Conservation (phyloP, 2,797 vertebrate genomes). For the Semaprochilodus insignis region DNA sequence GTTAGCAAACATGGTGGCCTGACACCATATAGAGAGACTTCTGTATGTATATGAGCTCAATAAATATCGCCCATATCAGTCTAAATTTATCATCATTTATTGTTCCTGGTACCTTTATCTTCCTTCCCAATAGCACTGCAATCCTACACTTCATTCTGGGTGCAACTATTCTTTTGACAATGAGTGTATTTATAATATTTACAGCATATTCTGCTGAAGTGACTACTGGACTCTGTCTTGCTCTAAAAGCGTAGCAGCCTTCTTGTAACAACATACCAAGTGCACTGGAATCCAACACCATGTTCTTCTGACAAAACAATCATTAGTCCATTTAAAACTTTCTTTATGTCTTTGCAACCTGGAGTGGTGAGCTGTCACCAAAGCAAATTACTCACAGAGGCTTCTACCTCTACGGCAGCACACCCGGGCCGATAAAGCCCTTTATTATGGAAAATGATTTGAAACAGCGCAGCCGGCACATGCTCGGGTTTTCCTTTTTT, state of each 20-base stretch:
- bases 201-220: too few species aligned
- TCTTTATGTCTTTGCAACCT: slow-evolving; percentile 14
- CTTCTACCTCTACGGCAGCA: slow-evolving; percentile 71
- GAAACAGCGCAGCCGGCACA: slow-evolving; percentile 87
- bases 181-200: too few species aligned
- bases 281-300: background rate
- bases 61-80: too few species aligned
- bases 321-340: slow-evolving; percentile 37
- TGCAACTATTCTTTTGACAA: too few species aligned
- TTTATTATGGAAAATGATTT: slow-evolving; percentile 97
- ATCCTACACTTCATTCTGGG: too few species aligned
- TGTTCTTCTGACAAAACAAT: slow-evolving; percentile 11
- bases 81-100: too few species aligned
- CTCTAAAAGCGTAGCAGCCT: background rate
- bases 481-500: slow-evolving; percentile 83
- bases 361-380: slow-evolving; percentile 77
- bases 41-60: too few species aligned
- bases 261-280: background rate
- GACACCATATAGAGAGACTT: too few species aligned
- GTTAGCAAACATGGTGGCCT: too few species aligned
- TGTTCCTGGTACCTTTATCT: too few species aligned
- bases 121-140: too few species aligned
- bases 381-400: slow-evolving; percentile 70
- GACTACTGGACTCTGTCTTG: background rate
- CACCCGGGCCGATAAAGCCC: slow-evolving; percentile 87